Conservation (phyloP, 2,797 vertebrate species). For the Hafferia zeledoni region DNA sequence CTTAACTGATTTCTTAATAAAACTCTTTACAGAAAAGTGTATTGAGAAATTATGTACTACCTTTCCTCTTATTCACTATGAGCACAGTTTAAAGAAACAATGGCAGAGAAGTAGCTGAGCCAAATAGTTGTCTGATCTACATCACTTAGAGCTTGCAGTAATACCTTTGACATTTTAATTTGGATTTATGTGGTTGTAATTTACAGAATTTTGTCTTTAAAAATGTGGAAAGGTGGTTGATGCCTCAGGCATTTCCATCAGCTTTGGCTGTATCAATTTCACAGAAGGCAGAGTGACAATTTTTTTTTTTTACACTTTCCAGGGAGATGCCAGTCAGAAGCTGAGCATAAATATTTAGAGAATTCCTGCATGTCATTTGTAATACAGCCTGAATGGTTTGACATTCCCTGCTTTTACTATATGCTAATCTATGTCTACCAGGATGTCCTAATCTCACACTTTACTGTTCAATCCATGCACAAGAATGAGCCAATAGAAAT, state of each 20-base stretch:
- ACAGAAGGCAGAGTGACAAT: background rate
- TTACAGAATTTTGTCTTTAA: slow-evolving; percentile 1
- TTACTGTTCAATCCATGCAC: background rate
- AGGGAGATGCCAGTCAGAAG: background rate
- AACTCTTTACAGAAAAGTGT: background rate
- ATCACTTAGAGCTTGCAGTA: background rate
- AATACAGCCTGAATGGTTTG: background rate
- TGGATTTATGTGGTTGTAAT: background rate
- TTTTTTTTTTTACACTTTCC: slow-evolving; percentile 4
- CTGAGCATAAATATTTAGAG: background rate
- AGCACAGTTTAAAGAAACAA: background rate
- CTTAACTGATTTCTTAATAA: background rate
- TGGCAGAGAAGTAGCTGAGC: background rate
- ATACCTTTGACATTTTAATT: background rate
- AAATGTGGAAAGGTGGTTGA: background rate
- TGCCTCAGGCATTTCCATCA: slow-evolving; percentile 45
- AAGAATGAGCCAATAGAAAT: background rate
- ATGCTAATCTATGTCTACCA: background rate
- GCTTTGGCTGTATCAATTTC: background rate
- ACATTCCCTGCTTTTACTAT: background rate
- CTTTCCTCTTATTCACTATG: background rate
- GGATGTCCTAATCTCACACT: background rate
- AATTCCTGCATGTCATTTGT: background rate
- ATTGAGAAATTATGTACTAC: background rate
- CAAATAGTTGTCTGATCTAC: background rate